Base-by-base conservation (phyloP, 2,888 invertebrate genomes). In the Caenorhabditis plicata region DNA sequence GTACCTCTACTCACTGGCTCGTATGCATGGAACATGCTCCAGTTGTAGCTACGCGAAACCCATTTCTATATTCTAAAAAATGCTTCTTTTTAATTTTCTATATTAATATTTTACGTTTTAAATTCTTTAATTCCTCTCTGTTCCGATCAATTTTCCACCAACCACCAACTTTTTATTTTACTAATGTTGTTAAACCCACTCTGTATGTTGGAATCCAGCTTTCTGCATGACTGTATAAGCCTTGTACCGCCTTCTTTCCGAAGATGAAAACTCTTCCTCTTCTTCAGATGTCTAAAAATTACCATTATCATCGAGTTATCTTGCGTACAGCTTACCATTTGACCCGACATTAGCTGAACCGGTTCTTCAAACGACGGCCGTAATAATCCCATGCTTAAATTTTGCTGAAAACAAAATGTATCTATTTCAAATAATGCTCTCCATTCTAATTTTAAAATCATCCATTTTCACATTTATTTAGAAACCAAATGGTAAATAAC, bases 211-310 rank as follows among this genome's bases (percentile, higher is more conserved):
- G 44, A 77, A 76, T 33, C 77, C 77, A 9, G 71, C 63, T 13
- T 73, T 53, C 50, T 77, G 77, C 73, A 77, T 77, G 2, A 77
- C 74, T 2, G 77, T 77, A 49, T 77, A 77, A 15, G 75, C 70
- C 41, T 77, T 73, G 60, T 77, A 77, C 23, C 72, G 52, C 33
- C 74, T 58, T 38, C 70, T 47, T 25, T 66, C 68, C 3, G 62
- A 50, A 20, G 69, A 57, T 23, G 63, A 58, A 48, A 62, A 61
- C 25, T 67, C 72, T 26, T 73, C 73, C 15, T 73, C 73, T 22
- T 66, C 65, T 44, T 71, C 71, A 5, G 68, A 66, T 33, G 66
- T 62, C 72, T 71, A 45, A 8, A 56, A 42, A 11, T 17, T 27
- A 9, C 29, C n/a, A 17, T 32, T 43, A 29, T 48, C 27, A 48